Base-by-base conservation (phyloP, 2,888 invertebrate species). In the Orthonevra nobilis region DNA sequence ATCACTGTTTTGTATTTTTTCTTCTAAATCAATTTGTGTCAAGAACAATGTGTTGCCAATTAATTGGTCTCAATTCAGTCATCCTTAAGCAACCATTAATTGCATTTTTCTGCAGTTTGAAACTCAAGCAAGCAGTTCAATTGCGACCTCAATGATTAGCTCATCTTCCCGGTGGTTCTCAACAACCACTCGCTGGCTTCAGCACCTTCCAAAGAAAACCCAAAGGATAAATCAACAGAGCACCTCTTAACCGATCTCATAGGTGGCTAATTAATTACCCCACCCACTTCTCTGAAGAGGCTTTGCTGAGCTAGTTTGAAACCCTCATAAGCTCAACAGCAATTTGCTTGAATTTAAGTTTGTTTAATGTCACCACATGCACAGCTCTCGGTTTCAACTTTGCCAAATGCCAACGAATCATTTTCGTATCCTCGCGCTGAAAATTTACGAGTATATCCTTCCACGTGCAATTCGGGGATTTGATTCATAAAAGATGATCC, bases 401-500 rank as follows among this genome's bases (percentile, higher is more conserved):
- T 17, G 12, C 19, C 10, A 17, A 30, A 28, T 36, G 7, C 36
- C 42, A n/a, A 14, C 9, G 26, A 32, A 64, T 17, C 64, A 17
- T 54, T 54, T 19, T 3, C 15, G 32, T 36, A 14, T 34, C 10
- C 5, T 54, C 23, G 50, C 52, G 36, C 23, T 30, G 60, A 60
- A 72, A 60, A 72, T 72, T 54, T 68, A n/a, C n/a, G n/a, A n/a
- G 42, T 52, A 34, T 26, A 23, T 23, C 23, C 52, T 44, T 32
- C 30, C 64, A 28, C 38, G 54, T 58, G 46, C 60, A 38, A 60
- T 64, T 61, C 56, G 26, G 26, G 64, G 66, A 64, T 73, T 66
- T 73, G 73, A 73, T 79, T 73, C 68, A 79, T 79, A 79, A 79
- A 79, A 68, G 79, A 79, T 73, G 79, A 79, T 79, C 79, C 61